These are phyloP conservation scores for Microcebus ravelobensis DNA, from an alignment of 2,113 vertebrate genomes.

Conservation along the genomic window DNA sequence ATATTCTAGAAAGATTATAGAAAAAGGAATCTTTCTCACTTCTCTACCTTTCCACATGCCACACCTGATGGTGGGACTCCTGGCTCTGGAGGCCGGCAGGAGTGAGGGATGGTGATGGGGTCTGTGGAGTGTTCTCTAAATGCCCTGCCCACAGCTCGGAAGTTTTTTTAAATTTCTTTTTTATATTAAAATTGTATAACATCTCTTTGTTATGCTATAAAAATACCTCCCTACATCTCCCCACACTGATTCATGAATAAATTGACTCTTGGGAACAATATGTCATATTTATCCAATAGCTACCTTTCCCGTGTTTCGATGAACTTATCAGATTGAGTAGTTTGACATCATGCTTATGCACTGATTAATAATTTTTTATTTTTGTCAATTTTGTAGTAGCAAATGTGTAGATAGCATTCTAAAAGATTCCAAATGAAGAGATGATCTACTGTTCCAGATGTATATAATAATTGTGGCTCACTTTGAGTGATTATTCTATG, in stretches of 20 bases:
- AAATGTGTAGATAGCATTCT: background rate
- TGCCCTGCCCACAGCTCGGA: background rate
- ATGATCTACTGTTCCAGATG: background rate
- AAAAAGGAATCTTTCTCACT: background rate
- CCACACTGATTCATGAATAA: background rate
- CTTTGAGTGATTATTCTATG: background rate
- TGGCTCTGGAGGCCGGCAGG: too few species aligned
- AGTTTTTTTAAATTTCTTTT: background rate
- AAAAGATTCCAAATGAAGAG: background rate
- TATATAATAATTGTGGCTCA: background rate
- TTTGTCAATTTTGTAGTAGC: background rate
- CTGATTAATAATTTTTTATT: background rate
- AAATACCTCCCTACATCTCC: background rate
- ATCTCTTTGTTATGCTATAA: background rate
- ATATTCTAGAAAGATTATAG: background rate
- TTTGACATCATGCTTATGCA: background rate
- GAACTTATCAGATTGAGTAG: background rate
- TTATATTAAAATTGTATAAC: background rate
- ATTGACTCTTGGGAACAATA: background rate
- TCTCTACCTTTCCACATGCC: background rate
- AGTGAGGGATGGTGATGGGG: background rate
- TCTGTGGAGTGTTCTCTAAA: background rate
- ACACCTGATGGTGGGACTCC: background rate
- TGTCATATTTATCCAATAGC: background rate
- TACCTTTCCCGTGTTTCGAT: background rate